Percentiles rank a stretch among this genome's conserved stretches.
These are phyloP conservation scores for Pelmatolapia mariae DNA, from an alignment of 2,113 vertebrate species.

Conservation along the genomic window DNA sequence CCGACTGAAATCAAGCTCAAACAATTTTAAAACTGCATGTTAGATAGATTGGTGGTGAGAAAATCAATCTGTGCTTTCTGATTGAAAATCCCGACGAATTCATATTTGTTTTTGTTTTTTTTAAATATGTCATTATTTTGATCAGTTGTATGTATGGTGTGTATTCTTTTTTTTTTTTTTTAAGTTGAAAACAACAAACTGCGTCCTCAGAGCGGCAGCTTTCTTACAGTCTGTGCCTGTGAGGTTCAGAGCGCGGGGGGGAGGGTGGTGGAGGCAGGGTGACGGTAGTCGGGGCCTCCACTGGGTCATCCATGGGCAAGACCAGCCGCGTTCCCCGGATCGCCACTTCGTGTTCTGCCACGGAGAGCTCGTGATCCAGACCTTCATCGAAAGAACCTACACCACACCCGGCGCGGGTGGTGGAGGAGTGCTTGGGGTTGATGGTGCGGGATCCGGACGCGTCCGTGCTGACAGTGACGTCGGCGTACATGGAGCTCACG, in stretches of 20 bases:
- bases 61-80: background rate
- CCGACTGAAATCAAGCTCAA: background rate
- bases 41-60: background rate
- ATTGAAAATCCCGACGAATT: background rate
- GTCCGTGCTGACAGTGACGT: slow-evolving; percentile 83
- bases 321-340: slow-evolving; percentile 87
- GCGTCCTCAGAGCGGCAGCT: background rate
- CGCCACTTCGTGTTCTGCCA: slow-evolving; percentile 83
- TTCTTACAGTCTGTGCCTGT: slow-evolving; percentile 61
- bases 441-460: slow-evolving; percentile 50
- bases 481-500: slow-evolving; percentile 86
- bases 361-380: slow-evolving; percentile 79
- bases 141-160: background rate
- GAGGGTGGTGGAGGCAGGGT: slow-evolving; percentile 61
- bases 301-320: slow-evolving; percentile 85
- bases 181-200: background rate
- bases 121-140: background rate
- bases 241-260: slow-evolving; percentile 51
- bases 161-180: background rate
- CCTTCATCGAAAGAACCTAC: slow-evolving; percentile 71
- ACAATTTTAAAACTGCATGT: background rate
- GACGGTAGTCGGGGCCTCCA: slow-evolving; percentile 71
- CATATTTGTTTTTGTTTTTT: background rate
- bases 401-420: background rate
- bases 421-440: slow-evolving; percentile 32